phyloP scores from a whole-genome alignment of 2,113 vertebrate species.

The Gambusia affinis region DNA sequence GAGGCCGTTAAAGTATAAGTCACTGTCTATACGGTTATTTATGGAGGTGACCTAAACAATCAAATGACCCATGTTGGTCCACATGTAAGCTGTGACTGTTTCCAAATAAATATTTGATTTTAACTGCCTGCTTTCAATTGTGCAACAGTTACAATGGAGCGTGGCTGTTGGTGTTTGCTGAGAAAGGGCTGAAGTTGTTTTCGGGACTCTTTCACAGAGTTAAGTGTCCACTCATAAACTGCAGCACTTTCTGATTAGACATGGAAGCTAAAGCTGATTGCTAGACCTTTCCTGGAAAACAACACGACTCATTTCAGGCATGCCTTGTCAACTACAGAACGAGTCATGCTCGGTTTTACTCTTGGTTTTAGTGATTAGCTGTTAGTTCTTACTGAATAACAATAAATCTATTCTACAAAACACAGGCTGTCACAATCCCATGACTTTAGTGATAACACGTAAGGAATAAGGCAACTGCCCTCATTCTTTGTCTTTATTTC shows the following conservation, averaged over 20 bases:
- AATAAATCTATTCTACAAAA: background rate
- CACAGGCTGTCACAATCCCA: background rate
- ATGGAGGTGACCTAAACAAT: slow-evolving; percentile 31
- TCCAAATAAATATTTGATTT: slow-evolving; percentile 46
- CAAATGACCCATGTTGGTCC: slow-evolving; percentile 14
- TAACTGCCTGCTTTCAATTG: slow-evolving; percentile 38
- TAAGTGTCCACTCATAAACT: slow-evolving; percentile 33
- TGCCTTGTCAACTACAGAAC: background rate
- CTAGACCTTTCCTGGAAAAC: background rate
- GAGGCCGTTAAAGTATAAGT: slow-evolving; percentile 9
- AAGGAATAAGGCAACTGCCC: background rate
- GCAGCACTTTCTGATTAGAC: background rate
- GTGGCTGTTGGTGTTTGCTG: slow-evolving; percentile 21
- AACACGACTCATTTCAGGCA: background rate
- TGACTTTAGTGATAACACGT: background rate
- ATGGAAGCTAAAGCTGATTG: background rate
- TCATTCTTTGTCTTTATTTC: background rate
- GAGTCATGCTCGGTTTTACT: background rate
- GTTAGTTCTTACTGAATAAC: background rate
- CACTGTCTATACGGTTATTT: slow-evolving; percentile 34
- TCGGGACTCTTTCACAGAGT: slow-evolving; percentile 40
- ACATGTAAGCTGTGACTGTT: slow-evolving; percentile 16
- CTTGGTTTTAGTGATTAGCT: background rate
- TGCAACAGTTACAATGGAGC: slow-evolving; percentile 28
- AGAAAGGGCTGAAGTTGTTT: slow-evolving; percentile 39